phyloP scores from a whole-genome alignment of 37 sponge, comb jelly and placozoan genomes.

The Aphrocallistes beatrix region DNA sequence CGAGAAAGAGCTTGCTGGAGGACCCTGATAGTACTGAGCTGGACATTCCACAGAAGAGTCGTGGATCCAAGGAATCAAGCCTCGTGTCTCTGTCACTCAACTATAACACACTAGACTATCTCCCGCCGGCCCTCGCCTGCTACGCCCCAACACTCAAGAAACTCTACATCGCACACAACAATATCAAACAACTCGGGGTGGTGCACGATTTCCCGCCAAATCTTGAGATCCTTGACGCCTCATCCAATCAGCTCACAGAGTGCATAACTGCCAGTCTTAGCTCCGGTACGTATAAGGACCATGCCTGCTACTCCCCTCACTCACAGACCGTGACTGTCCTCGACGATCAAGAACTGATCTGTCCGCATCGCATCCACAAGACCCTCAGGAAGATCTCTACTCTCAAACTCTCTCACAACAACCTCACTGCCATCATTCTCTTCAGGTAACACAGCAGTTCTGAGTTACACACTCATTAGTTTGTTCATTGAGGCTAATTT shows the following conservation, averaged over 20 bases:
- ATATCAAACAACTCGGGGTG: constrained; percentile 38
- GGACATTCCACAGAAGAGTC: neutral
- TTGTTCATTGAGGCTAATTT: no score
- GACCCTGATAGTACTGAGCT: neutral
- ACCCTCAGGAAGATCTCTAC: constrained; percentile 41
- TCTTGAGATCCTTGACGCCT: constrained; percentile 48
- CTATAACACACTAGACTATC: constrained; percentile 35
- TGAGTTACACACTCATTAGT: no score
- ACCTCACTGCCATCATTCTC: constrained; percentile 40
- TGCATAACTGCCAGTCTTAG: constrained; percentile 29
- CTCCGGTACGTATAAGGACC: neutral
- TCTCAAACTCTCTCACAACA: constrained; percentile 40
- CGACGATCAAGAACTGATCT: constrained; percentile 19
- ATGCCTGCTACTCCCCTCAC: neutral
- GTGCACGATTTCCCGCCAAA: constrained; percentile 50
- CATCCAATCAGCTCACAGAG: constrained; percentile 32
- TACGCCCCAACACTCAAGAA: constrained; percentile 53
- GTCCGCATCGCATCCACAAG: constrained; percentile 44
- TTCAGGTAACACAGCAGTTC: no score
- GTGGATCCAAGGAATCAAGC: neutral
- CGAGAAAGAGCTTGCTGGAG: neutral
- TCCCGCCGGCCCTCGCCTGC: constrained; percentile 49
- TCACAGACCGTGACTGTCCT: neutral
- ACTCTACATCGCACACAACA: constrained; percentile 52
- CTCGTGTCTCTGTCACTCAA: constrained; percentile 45